Conservation (phyloP, 2,888 invertebrate species). For the Amphimallon solstitiale region DNA sequence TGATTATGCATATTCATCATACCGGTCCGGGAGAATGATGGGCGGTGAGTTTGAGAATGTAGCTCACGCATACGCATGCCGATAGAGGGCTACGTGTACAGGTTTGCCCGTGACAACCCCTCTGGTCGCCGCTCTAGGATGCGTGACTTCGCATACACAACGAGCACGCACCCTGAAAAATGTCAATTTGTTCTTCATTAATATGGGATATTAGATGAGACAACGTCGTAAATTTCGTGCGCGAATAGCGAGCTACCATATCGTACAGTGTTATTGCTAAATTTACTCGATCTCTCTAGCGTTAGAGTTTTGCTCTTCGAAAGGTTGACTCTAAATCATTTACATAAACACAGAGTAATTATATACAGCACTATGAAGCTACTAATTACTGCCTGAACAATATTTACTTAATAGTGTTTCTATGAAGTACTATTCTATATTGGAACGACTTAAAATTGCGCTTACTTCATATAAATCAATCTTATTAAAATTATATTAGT, state of each 20-base stretch:
- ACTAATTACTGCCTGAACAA: too few species aligned
- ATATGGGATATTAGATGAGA: slow-evolving; percentile 62
- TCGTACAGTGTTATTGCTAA: slow-evolving; percentile 11
- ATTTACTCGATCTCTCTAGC: neutral
- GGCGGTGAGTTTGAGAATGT: slow-evolving; percentile 54
- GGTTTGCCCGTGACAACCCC: slow-evolving; percentile 49
- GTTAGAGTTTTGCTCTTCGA: too few species aligned
- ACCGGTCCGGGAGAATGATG: slow-evolving; percentile 42
- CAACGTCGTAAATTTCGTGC: slow-evolving; percentile 57
- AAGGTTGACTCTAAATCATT: too few species aligned
- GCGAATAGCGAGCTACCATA: slow-evolving; percentile 12
- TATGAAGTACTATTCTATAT: too few species aligned
- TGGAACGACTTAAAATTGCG: too few species aligned
- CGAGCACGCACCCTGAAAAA: slow-evolving; percentile 64
- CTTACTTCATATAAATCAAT: too few species aligned
- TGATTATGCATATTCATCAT: slow-evolving; percentile 48
- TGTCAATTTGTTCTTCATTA: slow-evolving; percentile 65
- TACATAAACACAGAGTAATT: too few species aligned
- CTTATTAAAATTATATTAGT: too few species aligned
- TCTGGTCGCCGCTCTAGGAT: slow-evolving; percentile 44
- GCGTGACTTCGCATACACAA: slow-evolving; percentile 64
- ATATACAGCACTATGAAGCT: too few species aligned
- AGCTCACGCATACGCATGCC: slow-evolving; percentile 52
- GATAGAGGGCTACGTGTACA: slow-evolving; percentile 49
- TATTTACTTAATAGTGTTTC: too few species aligned